Percentiles rank a stretch among this genome's conserved stretches.
phyloP scores from a whole-genome alignment of 2,113 vertebrate species.

The Manacus vitellinus region DNA sequence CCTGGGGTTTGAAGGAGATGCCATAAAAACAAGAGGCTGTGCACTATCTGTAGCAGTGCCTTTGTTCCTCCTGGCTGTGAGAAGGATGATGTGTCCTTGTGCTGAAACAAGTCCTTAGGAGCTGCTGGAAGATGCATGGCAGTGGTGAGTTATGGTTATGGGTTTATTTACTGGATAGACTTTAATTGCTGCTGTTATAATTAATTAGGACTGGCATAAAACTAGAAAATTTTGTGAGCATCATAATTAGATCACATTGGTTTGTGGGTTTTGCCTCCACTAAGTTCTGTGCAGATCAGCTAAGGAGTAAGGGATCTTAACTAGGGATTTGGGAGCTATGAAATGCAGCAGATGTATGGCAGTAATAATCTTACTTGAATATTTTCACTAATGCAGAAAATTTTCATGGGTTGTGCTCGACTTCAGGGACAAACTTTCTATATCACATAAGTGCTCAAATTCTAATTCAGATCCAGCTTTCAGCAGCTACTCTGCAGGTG shows the following conservation, averaged over 20 bases:
- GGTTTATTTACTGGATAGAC: background rate
- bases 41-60: background rate
- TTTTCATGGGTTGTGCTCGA: background rate
- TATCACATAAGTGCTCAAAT: background rate
- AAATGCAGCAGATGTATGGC: background rate
- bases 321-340: background rate
- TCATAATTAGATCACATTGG: background rate
- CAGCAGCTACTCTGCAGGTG: background rate
- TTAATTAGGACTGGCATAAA: background rate
- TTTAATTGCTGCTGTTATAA: background rate
- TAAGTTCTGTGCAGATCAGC: background rate
- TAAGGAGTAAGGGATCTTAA: background rate
- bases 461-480: background rate
- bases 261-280: background rate
- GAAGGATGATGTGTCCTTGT: background rate
- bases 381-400: background rate
- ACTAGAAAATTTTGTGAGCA: background rate
- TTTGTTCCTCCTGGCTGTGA: background rate
- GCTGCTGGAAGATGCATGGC: background rate
- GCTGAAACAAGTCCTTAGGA: background rate
- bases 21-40: background rate
- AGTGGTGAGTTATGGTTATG: background rate
- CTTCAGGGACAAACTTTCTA: background rate
- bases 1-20: background rate
- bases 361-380: background rate